Conservation (phyloP, 2,113 vertebrate species). For the Pangasianodon hypophthalmus region DNA sequence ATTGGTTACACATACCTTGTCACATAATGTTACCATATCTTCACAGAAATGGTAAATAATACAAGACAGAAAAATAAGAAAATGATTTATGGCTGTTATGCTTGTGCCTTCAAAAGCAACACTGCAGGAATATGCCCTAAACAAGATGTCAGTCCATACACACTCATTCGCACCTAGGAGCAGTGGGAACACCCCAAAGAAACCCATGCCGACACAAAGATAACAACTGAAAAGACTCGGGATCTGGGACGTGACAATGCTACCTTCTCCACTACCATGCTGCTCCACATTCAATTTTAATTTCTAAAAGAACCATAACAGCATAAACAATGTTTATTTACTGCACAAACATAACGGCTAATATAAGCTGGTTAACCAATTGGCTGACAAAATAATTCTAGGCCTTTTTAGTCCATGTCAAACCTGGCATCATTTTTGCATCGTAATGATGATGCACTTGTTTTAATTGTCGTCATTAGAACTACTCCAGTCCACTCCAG, state of each 20-base stretch:
- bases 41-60: not conserved
- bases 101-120: not conserved
- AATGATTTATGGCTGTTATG: constrained; percentile 2
- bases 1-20: not conserved
- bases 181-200: not conserved
- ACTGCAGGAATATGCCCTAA: not conserved
- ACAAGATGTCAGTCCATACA: not conserved
- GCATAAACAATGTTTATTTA: no score
- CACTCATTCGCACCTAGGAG: not conserved
- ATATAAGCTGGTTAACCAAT: not conserved
- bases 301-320: no score
- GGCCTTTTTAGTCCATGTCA: not conserved
- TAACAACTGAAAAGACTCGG: not conserved
- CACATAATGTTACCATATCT: not conserved
- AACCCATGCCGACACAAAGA: not conserved
- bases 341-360: not conserved
- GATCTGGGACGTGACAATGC: no score
- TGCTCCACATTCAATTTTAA: no score
- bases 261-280: no score
- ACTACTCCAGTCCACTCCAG: no score
- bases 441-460: not conserved
- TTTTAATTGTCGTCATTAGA: not conserved
- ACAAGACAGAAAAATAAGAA: constrained; percentile 1
- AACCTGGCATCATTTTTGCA: not conserved
- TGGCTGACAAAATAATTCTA: not conserved